Evolutionary conservation across 2,888 invertebrate species (phyloP), one percentile per base, ranked within the genome.

Genomic region (Melikaiella ostensackeni): DNA sequence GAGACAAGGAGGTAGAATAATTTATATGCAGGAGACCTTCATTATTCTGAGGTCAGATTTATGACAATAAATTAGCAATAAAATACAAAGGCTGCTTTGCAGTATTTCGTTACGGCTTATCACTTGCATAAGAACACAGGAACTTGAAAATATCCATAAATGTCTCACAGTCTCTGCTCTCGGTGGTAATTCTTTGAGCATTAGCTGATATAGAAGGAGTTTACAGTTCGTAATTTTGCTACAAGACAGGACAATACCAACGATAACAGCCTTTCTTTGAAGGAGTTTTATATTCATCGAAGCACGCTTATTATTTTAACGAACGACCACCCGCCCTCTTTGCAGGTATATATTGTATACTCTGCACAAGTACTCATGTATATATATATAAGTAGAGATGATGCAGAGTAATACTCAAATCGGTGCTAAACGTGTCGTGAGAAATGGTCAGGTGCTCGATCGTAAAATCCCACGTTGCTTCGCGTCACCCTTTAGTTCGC

Each of bases 371-470:
- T 38, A 74, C 38, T 27, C 30, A 30, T 30, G 30, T 30, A 30
- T 30, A 30, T n/a, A 1, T 35, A 35, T 38, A 9, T 74, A 57
- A 59, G 24, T 21, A 57, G 33, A 74, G 24, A 35, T 38, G 30
- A 75, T 70, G 61, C 64, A 75, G 74, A 74, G 82, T 82, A 83
- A 83, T 87, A 87, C 87, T 88, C 86, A 87, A 86, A 84, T 81
- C 84, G 82, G 83, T 81, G 84, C 84, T 88, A 86, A 89, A 89
- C 81, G 86, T 84, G 83, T 82, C 87, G 88, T 90, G 90, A 86
- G 89, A 90, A 89, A 83, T 81, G 85, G 87, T 89, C 90, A 89
- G 90, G 88, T 91, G 90, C 80, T 78, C 82, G 82, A 77, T 77
- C 76, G 57, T 59, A 76, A 81, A 80, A 70, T 78, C 63, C 75